Evolutionary conservation across 2,797 vertebrate genomes (phyloP).

Genomic region (Sarcophilus harrisii): DNA sequence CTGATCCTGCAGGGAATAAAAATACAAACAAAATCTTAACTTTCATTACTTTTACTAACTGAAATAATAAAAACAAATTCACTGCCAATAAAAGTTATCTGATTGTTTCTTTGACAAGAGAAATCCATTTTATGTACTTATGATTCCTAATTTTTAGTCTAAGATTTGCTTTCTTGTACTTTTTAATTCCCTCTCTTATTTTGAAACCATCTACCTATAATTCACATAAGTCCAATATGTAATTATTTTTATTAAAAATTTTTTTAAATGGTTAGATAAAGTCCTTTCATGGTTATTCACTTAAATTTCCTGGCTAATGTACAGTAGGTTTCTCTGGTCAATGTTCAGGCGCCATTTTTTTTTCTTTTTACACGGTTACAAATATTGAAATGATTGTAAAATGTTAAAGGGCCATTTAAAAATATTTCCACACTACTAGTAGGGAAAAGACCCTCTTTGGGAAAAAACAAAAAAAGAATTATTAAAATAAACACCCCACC

Average conservation of each 20-base stretch:
- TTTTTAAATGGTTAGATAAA: background rate
- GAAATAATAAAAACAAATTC: constrained; percentile 34
- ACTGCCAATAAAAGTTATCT: constrained; percentile 6
- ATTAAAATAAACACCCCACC: background rate
- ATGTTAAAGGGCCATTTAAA: background rate
- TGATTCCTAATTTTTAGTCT: background rate
- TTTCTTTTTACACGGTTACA: background rate
- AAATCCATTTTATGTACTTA: constrained; percentile 3
- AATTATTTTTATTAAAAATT: background rate
- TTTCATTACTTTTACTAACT: constrained; percentile 44
- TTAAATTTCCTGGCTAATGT: background rate
- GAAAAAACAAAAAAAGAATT: background rate
- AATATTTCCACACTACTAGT: background rate
- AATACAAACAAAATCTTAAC: constrained; percentile 26
- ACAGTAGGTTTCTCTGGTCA: background rate
- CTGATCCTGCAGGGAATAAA: constrained; percentile 88
- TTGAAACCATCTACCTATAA: background rate
- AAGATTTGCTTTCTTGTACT: background rate
- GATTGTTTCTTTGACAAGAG: constrained; percentile 32
- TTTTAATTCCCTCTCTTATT: background rate
- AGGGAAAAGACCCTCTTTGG: background rate
- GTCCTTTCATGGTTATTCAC: background rate
- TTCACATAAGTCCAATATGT: background rate
- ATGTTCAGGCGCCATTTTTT: background rate
- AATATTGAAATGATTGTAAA: background rate